phyloP scores from a whole-genome alignment of 2,888 invertebrate genomes.

The Thereva unica region DNA sequence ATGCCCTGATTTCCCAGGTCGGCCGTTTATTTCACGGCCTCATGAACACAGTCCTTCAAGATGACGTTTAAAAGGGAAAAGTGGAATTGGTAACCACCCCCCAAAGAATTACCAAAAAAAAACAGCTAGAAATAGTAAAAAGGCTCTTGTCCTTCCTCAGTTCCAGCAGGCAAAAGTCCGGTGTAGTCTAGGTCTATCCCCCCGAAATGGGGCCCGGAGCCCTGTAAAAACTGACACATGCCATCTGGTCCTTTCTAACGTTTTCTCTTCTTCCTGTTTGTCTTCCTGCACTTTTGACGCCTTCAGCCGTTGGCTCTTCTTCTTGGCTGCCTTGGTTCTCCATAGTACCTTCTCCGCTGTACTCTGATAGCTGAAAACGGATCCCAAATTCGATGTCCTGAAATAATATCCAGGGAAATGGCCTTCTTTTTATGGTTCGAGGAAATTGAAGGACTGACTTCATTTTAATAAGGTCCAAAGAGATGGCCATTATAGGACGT shows the following conservation, averaged over 20 bases:
- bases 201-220: too few species aligned
- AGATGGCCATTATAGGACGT: not conserved
- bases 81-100: not conserved
- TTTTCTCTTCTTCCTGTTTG: too few species aligned
- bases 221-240: too few species aligned
- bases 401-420: not conserved
- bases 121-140: not conserved
- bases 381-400: slow-evolving; percentile 5
- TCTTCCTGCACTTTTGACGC: too few species aligned
- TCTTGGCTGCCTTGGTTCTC: too few species aligned
- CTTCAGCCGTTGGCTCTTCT: too few species aligned
- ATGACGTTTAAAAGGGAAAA: slow-evolving; percentile 2
- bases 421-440: not conserved
- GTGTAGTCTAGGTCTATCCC: too few species aligned
- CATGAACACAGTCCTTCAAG: slow-evolving; percentile 25
- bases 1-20: slow-evolving; percentile 40
- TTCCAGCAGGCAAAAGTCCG: too few species aligned
- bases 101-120: not conserved
- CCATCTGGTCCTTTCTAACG: too few species aligned
- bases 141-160: not conserved
- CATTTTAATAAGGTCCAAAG: slow-evolving; percentile 3
- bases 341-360: not conserved
- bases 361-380: not conserved
- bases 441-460: slow-evolving; percentile 9
- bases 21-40: slow-evolving; percentile 39